Conservation (phyloP, 1,140 invertebrate genomes). For the Drosophila azteca region DNA sequence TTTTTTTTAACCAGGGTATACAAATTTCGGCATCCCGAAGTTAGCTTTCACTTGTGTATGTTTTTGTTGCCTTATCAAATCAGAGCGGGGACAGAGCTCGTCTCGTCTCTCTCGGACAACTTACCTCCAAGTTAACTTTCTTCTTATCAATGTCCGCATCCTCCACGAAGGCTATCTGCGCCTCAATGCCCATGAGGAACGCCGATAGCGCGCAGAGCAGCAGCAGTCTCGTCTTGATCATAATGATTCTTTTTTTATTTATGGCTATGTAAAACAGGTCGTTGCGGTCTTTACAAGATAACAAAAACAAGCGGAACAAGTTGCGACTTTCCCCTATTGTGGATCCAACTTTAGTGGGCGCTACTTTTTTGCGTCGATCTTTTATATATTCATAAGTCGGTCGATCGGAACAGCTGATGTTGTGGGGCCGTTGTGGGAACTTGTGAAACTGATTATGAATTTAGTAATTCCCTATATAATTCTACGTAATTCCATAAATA, state of each 20-base stretch:
- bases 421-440: too few species aligned
- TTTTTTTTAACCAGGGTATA: too few species aligned
- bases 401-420: too few species aligned
- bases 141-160: conserved; percentile 68
- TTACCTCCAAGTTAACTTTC: conserved; percentile 73
- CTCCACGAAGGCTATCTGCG: conserved; percentile 72
- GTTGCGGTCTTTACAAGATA: conserved; percentile 24
- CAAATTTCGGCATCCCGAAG: too few species aligned
- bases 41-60: not conserved
- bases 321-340: too few species aligned
- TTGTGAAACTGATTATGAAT: too few species aligned
- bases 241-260: conserved; percentile 24
- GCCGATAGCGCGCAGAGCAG: conserved; percentile 40
- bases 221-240: conserved; percentile 41
- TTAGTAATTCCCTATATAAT: too few species aligned
- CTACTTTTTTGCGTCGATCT: too few species aligned
- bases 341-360: too few species aligned
- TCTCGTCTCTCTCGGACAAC: conserved; percentile 5
- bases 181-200: conserved; percentile 23
- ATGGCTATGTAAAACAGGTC: conserved; percentile 48
- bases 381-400: too few species aligned
- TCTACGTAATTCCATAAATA: too few species aligned
- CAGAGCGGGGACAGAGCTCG: conserved; percentile 1
- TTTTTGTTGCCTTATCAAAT: conserved; percentile 47
- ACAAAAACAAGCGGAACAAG: conserved; percentile 7